Evolutionary conservation across 2,113 vertebrate genomes (phyloP).

Genomic region (Aegithalos caudatus): DNA sequence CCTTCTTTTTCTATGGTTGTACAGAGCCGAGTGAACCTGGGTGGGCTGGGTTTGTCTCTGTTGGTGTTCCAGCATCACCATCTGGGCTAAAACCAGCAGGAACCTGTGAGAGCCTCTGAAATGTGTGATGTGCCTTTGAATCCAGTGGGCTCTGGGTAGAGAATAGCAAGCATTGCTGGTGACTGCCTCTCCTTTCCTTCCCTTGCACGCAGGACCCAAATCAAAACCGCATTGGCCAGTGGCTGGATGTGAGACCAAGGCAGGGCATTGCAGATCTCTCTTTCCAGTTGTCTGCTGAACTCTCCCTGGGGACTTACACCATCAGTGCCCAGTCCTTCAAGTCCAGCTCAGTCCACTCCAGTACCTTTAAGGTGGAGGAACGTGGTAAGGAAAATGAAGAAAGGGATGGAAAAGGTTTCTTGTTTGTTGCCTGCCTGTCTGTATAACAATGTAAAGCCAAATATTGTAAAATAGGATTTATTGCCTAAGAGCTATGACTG

Average conservation of each 20-base stretch:
- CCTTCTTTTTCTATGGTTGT: neutral
- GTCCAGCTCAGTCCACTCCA: neutral
- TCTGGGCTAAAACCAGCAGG: neutral
- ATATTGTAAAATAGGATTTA: neutral
- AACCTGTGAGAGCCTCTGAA: neutral
- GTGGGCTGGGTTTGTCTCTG: neutral
- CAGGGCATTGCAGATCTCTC: constrained; percentile 64
- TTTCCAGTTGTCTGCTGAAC: constrained; percentile 54
- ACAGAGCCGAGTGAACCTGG: neutral
- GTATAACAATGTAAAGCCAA: neutral
- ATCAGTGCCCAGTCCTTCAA: neutral
- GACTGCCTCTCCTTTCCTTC: neutral
- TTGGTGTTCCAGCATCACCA: neutral
- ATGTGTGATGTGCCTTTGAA: neutral
- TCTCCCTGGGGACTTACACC: constrained; percentile 60
- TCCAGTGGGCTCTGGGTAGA: neutral
- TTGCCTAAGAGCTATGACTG: neutral
- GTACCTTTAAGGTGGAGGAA: constrained; percentile 66
- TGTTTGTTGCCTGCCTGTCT: neutral
- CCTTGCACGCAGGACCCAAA: constrained; percentile 51
- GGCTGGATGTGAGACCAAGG: constrained; percentile 60
- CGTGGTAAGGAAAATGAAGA: constrained; percentile 25
- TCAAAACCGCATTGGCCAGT: constrained; percentile 56
- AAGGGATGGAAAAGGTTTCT: neutral
- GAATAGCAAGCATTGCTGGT: neutral